These are phyloP conservation scores for Eclectus roratus DNA, from an alignment of 2,113 vertebrate genomes.

Conservation along the genomic window DNA sequence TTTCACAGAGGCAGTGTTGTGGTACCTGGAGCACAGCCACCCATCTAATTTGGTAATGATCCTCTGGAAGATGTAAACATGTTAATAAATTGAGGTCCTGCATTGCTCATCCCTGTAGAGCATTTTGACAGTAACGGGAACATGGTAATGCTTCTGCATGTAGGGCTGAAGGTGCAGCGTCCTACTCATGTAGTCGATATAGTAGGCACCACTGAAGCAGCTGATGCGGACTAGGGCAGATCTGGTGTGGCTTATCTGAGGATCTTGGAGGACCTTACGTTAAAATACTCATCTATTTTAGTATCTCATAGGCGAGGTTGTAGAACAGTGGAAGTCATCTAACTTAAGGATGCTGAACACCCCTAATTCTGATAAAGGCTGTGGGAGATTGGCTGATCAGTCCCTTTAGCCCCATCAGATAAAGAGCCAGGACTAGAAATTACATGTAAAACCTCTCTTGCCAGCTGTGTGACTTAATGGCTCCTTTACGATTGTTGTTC, in stretches of 20 bases:
- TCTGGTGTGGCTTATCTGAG: neutral
- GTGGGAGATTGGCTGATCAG: neutral
- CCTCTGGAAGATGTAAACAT: neutral
- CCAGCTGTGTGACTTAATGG: neutral
- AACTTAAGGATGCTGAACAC: neutral
- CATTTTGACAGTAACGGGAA: neutral
- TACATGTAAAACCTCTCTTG: neutral
- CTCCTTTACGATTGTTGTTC: neutral
- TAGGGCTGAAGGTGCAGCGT: neutral
- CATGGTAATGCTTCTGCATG: neutral
- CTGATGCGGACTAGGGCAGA: neutral
- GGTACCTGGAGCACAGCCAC: neutral
- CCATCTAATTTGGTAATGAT: neutral
- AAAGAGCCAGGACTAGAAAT: neutral
- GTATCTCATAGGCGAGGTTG: neutral
- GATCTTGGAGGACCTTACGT: neutral
- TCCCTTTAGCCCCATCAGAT: neutral
- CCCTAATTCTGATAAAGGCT: neutral
- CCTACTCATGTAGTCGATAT: fast-evolving
- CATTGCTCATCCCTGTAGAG: neutral
- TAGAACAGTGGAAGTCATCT: neutral
- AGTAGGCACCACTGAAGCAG: neutral
- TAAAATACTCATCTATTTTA: neutral
- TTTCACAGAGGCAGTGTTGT: neutral
- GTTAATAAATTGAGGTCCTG: neutral